A percentile compares a stretch with the other conserved stretches of the same genome.
phyloP scores from a whole-genome alignment of 2,797 vertebrate species.

The Garrulus glandarius region DNA sequence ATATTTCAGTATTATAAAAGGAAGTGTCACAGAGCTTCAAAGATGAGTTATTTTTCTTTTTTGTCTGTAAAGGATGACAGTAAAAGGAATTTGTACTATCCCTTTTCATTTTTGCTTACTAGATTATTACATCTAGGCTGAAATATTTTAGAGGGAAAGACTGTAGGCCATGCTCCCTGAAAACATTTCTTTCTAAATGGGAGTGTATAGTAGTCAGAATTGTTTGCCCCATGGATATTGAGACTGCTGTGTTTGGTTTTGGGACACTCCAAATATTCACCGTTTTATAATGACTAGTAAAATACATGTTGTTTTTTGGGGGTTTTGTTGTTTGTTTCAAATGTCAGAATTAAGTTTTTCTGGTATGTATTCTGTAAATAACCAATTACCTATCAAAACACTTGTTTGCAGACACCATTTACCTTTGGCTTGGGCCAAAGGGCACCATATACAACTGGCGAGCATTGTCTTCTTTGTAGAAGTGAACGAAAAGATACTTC shows the following conservation, averaged over 20 bases:
- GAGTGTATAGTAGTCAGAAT: not conserved
- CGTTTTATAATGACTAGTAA: not conserved
- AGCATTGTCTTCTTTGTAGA: slow-evolving; percentile 93
- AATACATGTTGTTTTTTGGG: not conserved
- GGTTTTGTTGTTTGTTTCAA: not conserved
- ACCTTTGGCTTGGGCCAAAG: slow-evolving; percentile 95
- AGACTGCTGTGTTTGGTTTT: not conserved
- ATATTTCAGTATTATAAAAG: not conserved
- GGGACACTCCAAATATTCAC: not conserved
- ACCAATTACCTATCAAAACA: not conserved
- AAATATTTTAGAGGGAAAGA: not conserved
- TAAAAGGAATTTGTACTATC: not conserved
- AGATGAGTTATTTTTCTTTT: not conserved
- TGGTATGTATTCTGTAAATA: not conserved
- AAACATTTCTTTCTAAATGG: not conserved
- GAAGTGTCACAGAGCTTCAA: not conserved
- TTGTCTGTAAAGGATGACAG: not conserved
- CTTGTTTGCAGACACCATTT: slow-evolving; percentile 86
- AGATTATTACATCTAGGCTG: not conserved
- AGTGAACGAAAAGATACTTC: slow-evolving; percentile 90
- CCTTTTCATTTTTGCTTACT: not conserved
- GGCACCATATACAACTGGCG: slow-evolving; percentile 90
- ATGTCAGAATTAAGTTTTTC: not conserved
- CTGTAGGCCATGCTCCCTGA: not conserved
- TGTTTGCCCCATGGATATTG: not conserved